phyloP scores from a whole-genome alignment of 2,113 vertebrate species.

The Tetraodon nigroviridis region DNA sequence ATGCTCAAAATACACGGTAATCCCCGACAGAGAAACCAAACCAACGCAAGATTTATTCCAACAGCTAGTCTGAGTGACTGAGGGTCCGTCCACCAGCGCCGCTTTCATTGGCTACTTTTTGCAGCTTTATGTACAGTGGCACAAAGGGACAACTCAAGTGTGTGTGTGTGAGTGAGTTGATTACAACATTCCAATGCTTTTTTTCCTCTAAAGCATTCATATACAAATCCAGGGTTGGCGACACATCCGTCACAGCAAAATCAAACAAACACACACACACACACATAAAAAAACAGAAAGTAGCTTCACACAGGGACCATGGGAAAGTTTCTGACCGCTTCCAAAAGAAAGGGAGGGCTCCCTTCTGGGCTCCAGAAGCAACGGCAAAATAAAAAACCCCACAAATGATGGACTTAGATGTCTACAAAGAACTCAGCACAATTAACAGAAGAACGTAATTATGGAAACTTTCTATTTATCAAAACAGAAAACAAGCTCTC shows the following conservation, averaged over 20 bases:
- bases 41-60: conserved; percentile 33
- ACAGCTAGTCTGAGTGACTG: conserved; percentile 48
- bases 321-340: conserved; percentile 64
- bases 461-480: no score
- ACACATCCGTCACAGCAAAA: conserved; percentile 41
- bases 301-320: conserved; percentile 54
- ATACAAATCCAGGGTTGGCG: conserved; percentile 63
- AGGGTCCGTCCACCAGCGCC: conserved; percentile 32
- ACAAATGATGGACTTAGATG: conserved; percentile 11
- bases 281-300: conserved; percentile 52
- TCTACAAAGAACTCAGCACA: neutral
- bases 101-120: conserved; percentile 38
- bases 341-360: conserved; percentile 17
- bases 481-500: no score
- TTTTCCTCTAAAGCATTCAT: conserved; percentile 59
- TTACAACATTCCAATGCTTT: conserved; percentile 58
- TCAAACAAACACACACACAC: conserved; percentile 45
- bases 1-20: neutral
- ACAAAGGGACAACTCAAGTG: conserved; percentile 58
- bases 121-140: conserved; percentile 43
- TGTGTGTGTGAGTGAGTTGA: conserved; percentile 46
- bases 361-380: no score
- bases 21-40: conserved; percentile 34
- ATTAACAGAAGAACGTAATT: neutral
- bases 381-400: conserved; percentile 20